A percentile compares a stretch with the other conserved stretches of the same genome.
phyloP scores from a whole-genome alignment of 1,140 invertebrate species.

The Coenobita brevimanus region DNA sequence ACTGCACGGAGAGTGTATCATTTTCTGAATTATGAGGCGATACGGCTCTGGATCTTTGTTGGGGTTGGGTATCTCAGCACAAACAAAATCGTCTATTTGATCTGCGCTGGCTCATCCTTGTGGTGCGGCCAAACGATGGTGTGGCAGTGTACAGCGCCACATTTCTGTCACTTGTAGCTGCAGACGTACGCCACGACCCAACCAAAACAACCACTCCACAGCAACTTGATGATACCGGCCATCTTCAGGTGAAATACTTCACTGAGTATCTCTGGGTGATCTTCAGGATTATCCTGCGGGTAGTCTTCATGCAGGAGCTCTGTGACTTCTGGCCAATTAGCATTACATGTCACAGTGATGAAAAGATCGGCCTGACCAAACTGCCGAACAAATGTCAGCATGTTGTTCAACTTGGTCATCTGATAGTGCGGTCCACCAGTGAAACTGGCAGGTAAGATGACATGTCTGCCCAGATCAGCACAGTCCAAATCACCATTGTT shows the following conservation, averaged over 20 bases:
- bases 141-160: slow-evolving; percentile 74
- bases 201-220: slow-evolving; percentile 65
- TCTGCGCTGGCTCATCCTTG: slow-evolving; percentile 63
- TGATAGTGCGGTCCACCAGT: slow-evolving; percentile 69
- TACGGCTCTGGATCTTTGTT: slow-evolving; percentile 55
- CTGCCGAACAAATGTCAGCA: slow-evolving; percentile 71
- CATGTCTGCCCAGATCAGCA: not conserved
- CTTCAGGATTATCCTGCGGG: slow-evolving; percentile 21
- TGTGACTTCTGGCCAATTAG: slow-evolving; percentile 72
- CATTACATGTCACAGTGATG: slow-evolving; percentile 74
- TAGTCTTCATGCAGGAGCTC: slow-evolving; percentile 49
- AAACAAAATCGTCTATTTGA: slow-evolving; percentile 69
- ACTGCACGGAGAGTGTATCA: slow-evolving; percentile 72
- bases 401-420: slow-evolving; percentile 70
- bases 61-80: slow-evolving; percentile 71
- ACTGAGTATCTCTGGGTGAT: slow-evolving; percentile 68
- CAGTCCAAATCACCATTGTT: not conserved
- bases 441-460: slow-evolving; percentile 55
- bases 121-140: slow-evolving; percentile 71
- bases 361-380: slow-evolving; percentile 74
- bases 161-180: slow-evolving; percentile 74
- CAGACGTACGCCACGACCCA: slow-evolving; percentile 67
- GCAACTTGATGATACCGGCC: slow-evolving; percentile 50
- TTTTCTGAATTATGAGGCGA: slow-evolving; percentile 68
- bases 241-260: slow-evolving; percentile 59